phyloP scores from a whole-genome alignment of 1,140 invertebrate genomes.

The Rhyacophila brunnea region DNA sequence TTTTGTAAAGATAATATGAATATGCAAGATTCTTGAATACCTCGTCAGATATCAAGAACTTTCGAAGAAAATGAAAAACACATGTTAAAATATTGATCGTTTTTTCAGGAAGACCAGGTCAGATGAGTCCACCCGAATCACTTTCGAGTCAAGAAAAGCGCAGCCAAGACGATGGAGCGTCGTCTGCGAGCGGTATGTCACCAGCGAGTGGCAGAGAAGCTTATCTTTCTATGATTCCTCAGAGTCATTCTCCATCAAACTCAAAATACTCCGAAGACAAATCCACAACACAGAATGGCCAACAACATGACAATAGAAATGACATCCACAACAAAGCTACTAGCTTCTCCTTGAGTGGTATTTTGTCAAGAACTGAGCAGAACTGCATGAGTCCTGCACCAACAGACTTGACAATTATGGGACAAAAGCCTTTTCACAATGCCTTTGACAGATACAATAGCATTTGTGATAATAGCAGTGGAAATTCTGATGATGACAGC shows the following conservation, averaged over 20 bases:
- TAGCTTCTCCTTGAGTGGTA: conserved; percentile 28
- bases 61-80: too few species aligned
- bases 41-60: too few species aligned
- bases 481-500: conserved; percentile 46
- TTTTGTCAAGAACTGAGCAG: conserved; percentile 20
- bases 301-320: not conserved
- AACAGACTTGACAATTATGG: conserved; percentile 47
- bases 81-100: too few species aligned
- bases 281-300: conserved; percentile 6
- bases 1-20: too few species aligned
- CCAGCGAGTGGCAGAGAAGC: conserved; percentile 16
- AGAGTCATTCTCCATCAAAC: conserved; percentile 7
- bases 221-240: conserved; percentile 10
- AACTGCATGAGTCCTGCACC: conserved; percentile 40
- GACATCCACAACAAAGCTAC: conserved; percentile 8
- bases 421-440: too few species aligned
- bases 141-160: conserved; percentile 19
- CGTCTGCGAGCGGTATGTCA: conserved; percentile 4
- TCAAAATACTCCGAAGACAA: conserved; percentile 20
- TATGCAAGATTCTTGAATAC: too few species aligned
- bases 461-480: conserved; percentile 39
- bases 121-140: conserved; percentile 28
- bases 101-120: conserved; percentile 29
- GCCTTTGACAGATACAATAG: conserved; percentile 38
- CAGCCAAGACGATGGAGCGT: conserved; percentile 7